Base-by-base conservation (phyloP, 2,888 invertebrate species). In the Lithophane socia region DNA sequence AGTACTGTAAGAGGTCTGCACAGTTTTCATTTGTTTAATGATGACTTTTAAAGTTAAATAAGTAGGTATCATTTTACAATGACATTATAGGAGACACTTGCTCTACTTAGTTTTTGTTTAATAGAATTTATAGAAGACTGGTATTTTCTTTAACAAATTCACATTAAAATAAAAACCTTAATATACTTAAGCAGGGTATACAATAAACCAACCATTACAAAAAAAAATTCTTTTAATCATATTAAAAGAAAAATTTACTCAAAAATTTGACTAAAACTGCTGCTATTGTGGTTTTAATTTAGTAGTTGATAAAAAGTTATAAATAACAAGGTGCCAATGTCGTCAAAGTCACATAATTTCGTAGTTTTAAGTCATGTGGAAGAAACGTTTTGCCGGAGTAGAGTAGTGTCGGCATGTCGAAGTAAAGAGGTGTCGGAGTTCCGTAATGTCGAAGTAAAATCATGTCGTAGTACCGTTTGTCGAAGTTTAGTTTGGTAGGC, bases 11-110 rank as follows among this genome's bases (percentile, higher is more conserved):
- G 71, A 82, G 84, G 70, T 69, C 54, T 80, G 79, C 72, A 61
- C 68, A 65, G 79, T 81, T 83, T 80, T 82, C 73, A 80, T 87
- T 83, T 64, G 73, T 72, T 65, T 86, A 88, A 84, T 84, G 71
- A 83, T 29, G 65, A 9, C 60, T 56, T 71, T 77, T 54, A 54
- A 72, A 42, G 56, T 54, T 58, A 58, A 29, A 24, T 66, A 60
- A 13, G 44, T n/a, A 10, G 37, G 42, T 18, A 65, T 74, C 37
- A 74, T 73, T 80, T 80, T 42, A 80, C 10, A 21, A 10, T 13
- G 21, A 13, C 61, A 24, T 12, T 61, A n/a, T 61, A 47, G 44
- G 80, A 9, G 24, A 8, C 8, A 16, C 29, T 79, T 49, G 10
- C 18, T 63, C 61, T 61, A 61, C 18, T 37, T 61, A 47, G 52